A percentile compares a stretch with the other conserved stretches of the same genome.
Conservation (phyloP, 1,140 invertebrate species). For the Nasonia vitripennis region DNA sequence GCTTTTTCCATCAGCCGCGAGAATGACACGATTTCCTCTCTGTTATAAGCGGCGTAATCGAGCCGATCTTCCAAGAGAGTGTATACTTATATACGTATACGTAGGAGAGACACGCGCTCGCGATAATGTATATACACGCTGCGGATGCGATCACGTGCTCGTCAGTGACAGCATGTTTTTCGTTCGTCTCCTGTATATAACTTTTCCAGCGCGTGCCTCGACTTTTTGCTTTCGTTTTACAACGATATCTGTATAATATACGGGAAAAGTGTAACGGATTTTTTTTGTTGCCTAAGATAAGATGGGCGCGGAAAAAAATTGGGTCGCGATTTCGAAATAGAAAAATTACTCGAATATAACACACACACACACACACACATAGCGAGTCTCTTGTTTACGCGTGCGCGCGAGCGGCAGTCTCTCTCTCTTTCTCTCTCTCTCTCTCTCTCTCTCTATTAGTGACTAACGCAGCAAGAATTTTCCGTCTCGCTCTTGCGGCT, state of each 20-base stretch:
- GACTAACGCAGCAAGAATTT: slow-evolving; percentile 36
- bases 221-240: neutral
- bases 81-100: neutral
- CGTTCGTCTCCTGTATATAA: neutral
- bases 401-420: neutral
- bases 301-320: neutral
- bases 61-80: neutral
- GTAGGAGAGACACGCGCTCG: neutral
- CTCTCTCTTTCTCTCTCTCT: no score
- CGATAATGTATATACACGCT: neutral
- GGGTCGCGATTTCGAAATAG: neutral
- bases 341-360: neutral
- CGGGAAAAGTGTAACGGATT: no score
- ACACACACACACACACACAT: no score
- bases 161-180: neutral
- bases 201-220: neutral
- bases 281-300: no score
- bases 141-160: neutral
- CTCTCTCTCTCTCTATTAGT: neutral
- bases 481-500: neutral
- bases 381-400: neutral
- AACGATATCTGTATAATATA: no score
- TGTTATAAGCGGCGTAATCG: neutral
- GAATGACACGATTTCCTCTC: neutral
- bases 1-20: no score